phyloP scores from a whole-genome alignment of 2,888 invertebrate species.

The Mactromeris polynyma region DNA sequence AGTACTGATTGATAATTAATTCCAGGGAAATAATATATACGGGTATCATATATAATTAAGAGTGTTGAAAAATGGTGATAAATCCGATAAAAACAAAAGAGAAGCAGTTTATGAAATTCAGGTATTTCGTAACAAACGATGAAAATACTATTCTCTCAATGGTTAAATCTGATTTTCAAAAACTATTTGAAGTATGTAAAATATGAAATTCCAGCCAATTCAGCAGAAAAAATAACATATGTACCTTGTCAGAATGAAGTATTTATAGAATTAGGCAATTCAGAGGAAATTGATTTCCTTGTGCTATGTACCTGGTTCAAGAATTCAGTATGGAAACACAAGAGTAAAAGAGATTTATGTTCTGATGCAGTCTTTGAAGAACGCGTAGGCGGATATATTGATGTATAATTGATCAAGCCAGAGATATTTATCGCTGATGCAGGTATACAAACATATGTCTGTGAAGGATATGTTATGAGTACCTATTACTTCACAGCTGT shows the following conservation, averaged over 20 bases:
- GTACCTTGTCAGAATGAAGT: background rate
- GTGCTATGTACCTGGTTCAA: background rate
- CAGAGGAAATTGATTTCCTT: background rate
- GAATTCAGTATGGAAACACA: background rate
- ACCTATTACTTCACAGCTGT: background rate
- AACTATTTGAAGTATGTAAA: conserved; percentile 1
- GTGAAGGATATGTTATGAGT: background rate
- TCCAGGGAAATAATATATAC: no score
- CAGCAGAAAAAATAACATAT: background rate
- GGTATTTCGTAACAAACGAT: background rate
- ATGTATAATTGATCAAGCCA: background rate
- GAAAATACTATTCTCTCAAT: background rate
- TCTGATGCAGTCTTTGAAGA: background rate
- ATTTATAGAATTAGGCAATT: background rate
- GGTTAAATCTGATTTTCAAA: background rate
- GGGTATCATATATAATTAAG: no score
- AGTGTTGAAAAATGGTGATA: no score
- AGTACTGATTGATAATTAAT: no score
- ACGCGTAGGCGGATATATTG: background rate
- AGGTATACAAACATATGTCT: background rate
- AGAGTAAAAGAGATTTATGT: background rate
- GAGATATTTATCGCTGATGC: background rate
- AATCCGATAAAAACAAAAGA: no score
- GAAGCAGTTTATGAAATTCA: no score
- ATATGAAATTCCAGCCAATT: background rate